Evolutionary conservation across 2,888 invertebrate species (phyloP).

Genomic region (Protonemura montana): DNA sequence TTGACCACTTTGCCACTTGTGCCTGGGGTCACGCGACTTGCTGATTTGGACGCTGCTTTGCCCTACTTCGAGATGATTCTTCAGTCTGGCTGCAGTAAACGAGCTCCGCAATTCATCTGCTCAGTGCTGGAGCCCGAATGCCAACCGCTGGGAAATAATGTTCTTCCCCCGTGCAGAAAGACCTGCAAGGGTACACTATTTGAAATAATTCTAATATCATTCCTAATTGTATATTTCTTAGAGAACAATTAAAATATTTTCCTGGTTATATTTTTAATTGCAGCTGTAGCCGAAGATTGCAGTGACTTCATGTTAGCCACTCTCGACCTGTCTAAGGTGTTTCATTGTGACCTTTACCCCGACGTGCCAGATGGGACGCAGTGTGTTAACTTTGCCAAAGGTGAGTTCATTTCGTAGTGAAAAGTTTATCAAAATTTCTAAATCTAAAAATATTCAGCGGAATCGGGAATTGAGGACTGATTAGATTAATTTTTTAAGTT

Average conservation of each 20-base stretch:
- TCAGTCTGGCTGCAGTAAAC: constrained; percentile 69
- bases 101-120: constrained; percentile 69
- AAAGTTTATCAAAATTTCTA: neutral
- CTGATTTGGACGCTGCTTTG: constrained; percentile 60
- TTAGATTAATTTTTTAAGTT: no score
- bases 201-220: neutral
- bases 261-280: constrained; percentile 51
- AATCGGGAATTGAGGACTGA: neutral
- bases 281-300: constrained; percentile 70
- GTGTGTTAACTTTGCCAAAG: constrained; percentile 64
- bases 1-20: constrained; percentile 63
- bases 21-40: constrained; percentile 57
- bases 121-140: constrained; percentile 73
- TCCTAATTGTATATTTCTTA: neutral
- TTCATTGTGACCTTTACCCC: constrained; percentile 69
- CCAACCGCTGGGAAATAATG: constrained; percentile 65
- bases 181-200: constrained; percentile 68
- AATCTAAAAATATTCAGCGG: neutral
- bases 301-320: constrained; percentile 67
- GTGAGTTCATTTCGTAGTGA: constrained; percentile 49
- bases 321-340: constrained; percentile 63
- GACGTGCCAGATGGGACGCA: constrained; percentile 61
- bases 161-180: constrained; percentile 70
- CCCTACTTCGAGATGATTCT: constrained; percentile 68
- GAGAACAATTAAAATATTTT: no score